Conservation (phyloP, 2,113 vertebrate species). For the Ophiodon elongatus region DNA sequence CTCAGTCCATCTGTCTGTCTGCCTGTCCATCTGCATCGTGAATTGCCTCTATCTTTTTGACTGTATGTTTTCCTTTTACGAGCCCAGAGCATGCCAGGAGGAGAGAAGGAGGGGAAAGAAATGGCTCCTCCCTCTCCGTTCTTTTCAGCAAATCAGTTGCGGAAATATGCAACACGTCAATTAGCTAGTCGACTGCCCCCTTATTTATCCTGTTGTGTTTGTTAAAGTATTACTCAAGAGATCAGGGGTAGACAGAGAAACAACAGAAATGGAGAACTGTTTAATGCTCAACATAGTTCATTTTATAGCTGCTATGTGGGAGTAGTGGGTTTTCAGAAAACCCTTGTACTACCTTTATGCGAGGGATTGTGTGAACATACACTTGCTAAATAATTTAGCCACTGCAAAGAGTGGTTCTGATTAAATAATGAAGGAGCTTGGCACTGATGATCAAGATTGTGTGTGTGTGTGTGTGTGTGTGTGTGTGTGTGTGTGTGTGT, state of each 20-base stretch:
- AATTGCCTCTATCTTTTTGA: conserved; percentile 69
- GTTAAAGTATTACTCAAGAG: conserved; percentile 34
- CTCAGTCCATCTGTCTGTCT: conserved; percentile 77
- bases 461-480: conserved; percentile 32
- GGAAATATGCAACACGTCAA: conserved; percentile 39
- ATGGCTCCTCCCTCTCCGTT: conserved; percentile 33
- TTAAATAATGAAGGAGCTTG: conserved; percentile 84
- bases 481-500: conserved; percentile 17
- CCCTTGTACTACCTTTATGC: conserved; percentile 77
- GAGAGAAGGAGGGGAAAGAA: conserved; percentile 23
- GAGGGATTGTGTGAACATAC: conserved; percentile 83
- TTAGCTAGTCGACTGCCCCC: conserved; percentile 41
- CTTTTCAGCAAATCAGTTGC: conserved; percentile 44
- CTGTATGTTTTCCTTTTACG: conserved; percentile 60
- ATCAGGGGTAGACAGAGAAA: conserved; percentile 24
- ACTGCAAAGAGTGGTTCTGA: conserved; percentile 81
- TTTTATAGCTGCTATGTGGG: conserved; percentile 46
- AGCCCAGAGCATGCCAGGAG: conserved; percentile 52
- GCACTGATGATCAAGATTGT: conserved; percentile 71
- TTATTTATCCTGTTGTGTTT: conserved; percentile 39
- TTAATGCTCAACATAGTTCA: conserved; percentile 26
- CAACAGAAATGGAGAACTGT: conserved; percentile 22
- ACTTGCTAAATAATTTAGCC: conserved; percentile 82
- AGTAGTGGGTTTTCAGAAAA: conserved; percentile 67
- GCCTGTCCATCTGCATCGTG: conserved; percentile 78